A percentile compares a stretch with the other conserved stretches of the same genome.
Evolutionary conservation across 1,140 invertebrate species (phyloP).

Genomic region (Glomeris maerens): DNA sequence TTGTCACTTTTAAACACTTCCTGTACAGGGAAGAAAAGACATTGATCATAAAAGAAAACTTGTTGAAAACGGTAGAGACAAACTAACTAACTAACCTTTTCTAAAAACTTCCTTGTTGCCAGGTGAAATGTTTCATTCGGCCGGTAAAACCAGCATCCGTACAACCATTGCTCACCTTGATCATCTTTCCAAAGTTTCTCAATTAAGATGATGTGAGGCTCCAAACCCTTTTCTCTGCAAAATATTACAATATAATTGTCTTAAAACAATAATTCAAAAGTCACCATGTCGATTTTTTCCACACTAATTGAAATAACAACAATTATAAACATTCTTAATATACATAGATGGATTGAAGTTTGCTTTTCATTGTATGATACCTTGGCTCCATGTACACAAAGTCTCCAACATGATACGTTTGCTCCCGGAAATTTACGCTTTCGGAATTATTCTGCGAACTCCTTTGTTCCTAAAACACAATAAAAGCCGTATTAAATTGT

Average conservation of each 20-base stretch:
- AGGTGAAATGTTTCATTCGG: conserved; percentile 92
- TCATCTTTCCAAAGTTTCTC: conserved; percentile 72
- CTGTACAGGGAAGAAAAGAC: conserved; percentile 32
- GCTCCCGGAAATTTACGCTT: conserved; percentile 50
- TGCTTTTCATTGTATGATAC: conserved; percentile 17
- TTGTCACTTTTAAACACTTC: conserved; percentile 92
- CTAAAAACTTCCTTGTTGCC: conserved; percentile 83
- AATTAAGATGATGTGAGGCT: conserved; percentile 73
- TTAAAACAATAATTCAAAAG: no score
- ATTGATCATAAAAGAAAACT: no score
- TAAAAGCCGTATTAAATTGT: not conserved
- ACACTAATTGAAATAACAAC: no score
- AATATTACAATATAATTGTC: no score
- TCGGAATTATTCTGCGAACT: conserved; percentile 54
- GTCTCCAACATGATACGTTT: conserved; percentile 64
- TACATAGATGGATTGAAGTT: not conserved
- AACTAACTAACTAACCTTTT: no score
- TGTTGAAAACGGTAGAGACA: no score
- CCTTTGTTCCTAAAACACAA: conserved; percentile 51
- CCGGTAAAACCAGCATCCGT: conserved; percentile 71
- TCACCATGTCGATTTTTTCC: no score
- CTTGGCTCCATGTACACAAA: conserved; percentile 74
- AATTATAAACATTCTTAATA: not conserved
- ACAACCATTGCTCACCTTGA: conserved; percentile 70
- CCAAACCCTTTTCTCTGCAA: conserved; percentile 48